Evolutionary conservation across 1,140 invertebrate species (phyloP).

Genomic region (Brachionus angularis): DNA sequence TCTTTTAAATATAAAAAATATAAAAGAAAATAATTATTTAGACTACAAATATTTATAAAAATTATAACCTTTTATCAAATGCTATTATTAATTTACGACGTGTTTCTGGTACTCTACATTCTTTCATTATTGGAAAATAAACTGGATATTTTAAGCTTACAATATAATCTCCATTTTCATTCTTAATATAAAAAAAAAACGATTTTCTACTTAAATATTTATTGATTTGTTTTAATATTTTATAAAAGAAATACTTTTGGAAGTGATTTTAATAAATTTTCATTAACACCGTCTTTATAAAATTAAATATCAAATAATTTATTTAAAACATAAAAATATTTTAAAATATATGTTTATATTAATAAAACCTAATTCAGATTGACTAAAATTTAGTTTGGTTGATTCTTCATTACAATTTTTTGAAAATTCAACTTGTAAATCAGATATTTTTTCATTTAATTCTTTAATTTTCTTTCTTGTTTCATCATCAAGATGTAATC

Average conservation of each 20-base stretch:
- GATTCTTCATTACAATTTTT: conserved; percentile 62
- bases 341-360: not conserved
- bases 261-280: conserved; percentile 40
- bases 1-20: conserved; percentile 47
- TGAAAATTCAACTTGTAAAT: conserved; percentile 60
- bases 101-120: conserved; percentile 58
- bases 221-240: conserved; percentile 23
- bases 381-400: conserved; percentile 59
- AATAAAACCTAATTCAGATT: conserved; percentile 57
- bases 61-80: conserved; percentile 55
- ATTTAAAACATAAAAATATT: not conserved
- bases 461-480: conserved; percentile 58
- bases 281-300: conserved; percentile 29
- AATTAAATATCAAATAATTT: conserved; percentile 1
- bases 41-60: no score
- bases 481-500: conserved; percentile 59
- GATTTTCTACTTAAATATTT: no score
- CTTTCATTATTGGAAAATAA: conserved; percentile 62
- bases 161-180: conserved; percentile 56
- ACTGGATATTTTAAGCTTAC: conserved; percentile 62
- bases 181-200: conserved; percentile 49
- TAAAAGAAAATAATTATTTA: not conserved
- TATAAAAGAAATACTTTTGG: conserved; percentile 43
- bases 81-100: conserved; percentile 58
- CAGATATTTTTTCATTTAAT: conserved; percentile 60